These are phyloP conservation scores for Notolabrus celidotus DNA, from an alignment of 2,797 vertebrate species.

Conservation along the genomic window DNA sequence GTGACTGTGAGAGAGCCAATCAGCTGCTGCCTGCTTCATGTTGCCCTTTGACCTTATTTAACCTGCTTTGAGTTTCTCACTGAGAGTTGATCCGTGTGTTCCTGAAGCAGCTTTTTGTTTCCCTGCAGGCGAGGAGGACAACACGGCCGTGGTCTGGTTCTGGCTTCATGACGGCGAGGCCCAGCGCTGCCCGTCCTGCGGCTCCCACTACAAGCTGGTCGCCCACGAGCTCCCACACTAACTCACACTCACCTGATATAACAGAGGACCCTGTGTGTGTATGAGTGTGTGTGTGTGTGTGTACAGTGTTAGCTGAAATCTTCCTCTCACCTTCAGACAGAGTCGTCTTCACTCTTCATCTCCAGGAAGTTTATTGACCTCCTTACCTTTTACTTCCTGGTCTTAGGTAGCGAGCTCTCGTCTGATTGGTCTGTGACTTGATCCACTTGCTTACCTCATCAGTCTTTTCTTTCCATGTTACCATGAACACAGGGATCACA, in stretches of 20 bases:
- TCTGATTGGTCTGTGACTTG: conserved; percentile 24
- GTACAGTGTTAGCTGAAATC: too few relatives aligned
- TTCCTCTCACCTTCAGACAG: too few relatives aligned
- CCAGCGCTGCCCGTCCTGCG: conserved; percentile 92
- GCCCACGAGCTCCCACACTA: conserved; percentile 86
- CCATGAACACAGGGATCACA: conserved; percentile 41
- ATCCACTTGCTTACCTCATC: conserved; percentile 53
- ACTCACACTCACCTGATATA: too few relatives aligned
- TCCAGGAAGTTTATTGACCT: not conserved
- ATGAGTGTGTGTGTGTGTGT: too few relatives aligned
- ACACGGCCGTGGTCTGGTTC: conserved; percentile 90
- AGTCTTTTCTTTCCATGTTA: conserved; percentile 44
- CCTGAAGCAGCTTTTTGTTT: too few relatives aligned
- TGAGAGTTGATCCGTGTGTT: too few relatives aligned
- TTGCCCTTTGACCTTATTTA: too few relatives aligned
- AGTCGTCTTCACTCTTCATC: not conserved
- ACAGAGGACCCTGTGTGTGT: too few relatives aligned
- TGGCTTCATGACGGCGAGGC: conserved; percentile 92
- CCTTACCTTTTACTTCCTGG: not conserved
- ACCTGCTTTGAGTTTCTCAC: too few relatives aligned
- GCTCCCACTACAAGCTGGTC: conserved; percentile 90
- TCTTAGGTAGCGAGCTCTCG: not conserved
- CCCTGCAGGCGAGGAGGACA: conserved; percentile 91
- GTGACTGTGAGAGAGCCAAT: too few relatives aligned
- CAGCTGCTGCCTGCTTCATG: too few relatives aligned